Conservation (phyloP, 2,888 invertebrate species). For the Anoncus sp. region DNA sequence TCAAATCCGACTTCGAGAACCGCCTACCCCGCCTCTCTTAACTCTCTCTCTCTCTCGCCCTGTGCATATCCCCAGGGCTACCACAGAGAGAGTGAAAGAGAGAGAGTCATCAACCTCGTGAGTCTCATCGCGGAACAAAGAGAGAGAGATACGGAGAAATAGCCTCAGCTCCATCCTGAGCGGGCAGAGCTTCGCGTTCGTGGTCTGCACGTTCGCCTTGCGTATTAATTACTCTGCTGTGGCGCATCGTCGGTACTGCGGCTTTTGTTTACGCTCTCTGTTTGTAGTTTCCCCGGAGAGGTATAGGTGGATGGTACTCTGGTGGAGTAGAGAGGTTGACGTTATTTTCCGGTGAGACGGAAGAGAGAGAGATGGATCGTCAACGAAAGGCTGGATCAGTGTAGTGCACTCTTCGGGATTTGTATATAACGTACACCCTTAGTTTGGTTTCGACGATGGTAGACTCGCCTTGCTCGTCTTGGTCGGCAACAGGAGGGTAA, state of each 20-base stretch:
- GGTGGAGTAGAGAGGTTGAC: conserved; percentile 35
- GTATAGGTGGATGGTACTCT: conserved; percentile 16
- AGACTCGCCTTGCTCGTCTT: conserved; percentile 23
- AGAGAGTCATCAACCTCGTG: conserved; percentile 6
- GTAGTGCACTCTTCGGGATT: conserved; percentile 34
- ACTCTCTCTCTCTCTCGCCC: conserved; percentile 46
- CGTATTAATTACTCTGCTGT: conserved; percentile 62
- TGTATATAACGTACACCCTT: conserved; percentile 33
- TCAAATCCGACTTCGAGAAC: conserved; percentile 71
- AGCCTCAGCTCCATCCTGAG: conserved; percentile 24
- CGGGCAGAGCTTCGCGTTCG: conserved; percentile 39
- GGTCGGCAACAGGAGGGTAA: conserved; percentile 52
- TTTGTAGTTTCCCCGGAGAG: conserved; percentile 2
- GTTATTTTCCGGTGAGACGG: conserved; percentile 38
- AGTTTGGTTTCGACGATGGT: conserved; percentile 7
- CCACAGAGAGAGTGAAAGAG: conserved; percentile 7
- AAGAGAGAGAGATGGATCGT: conserved; percentile 21
- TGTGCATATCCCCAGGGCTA: conserved; percentile 32
- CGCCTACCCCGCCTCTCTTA: conserved; percentile 43
- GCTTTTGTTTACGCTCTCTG: conserved; percentile 59
- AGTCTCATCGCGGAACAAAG: conserved; percentile 9
- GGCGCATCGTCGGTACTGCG: conserved; percentile 37
- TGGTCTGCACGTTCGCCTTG: conserved; percentile 44
- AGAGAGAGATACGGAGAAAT: conserved; percentile 15
- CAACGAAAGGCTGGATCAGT: conserved; percentile 31